A percentile compares a stretch with the other conserved stretches of the same genome.
These are phyloP conservation scores for Epinephelus malabaricus DNA, from an alignment of 2,797 vertebrate genomes.

Conservation along the genomic window DNA sequence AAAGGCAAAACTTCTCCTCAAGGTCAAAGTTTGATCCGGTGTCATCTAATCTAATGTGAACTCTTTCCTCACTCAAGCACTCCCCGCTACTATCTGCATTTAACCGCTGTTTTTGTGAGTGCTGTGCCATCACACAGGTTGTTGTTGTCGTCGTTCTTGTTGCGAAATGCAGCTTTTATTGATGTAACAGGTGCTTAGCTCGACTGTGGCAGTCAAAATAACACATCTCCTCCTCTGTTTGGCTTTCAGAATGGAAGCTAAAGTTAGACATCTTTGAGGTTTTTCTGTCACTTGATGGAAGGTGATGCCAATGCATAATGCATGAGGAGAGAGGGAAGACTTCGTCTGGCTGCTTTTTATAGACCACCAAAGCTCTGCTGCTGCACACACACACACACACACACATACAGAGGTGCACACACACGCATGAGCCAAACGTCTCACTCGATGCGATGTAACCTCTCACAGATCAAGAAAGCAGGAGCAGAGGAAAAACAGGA, in stretches of 20 bases:
- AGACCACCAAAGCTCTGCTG: conserved; percentile 82
- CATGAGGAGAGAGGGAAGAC: conserved; percentile 96
- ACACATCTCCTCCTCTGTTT: conserved; percentile 76
- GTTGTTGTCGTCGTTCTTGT: conserved; percentile 61
- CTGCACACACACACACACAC: conserved; percentile 43
- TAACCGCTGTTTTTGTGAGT: conserved; percentile 52
- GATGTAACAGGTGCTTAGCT: conserved; percentile 88
- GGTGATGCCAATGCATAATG: conserved; percentile 96
- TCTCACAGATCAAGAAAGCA: conserved; percentile 82
- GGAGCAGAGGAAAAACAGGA: conserved; percentile 82
- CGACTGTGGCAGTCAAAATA: conserved; percentile 80
- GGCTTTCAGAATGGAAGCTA: conserved; percentile 85
- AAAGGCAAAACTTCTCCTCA: conserved; percentile 36
- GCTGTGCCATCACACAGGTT: conserved; percentile 71
- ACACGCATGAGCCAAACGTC: conserved; percentile 48
- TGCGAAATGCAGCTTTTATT: conserved; percentile 80
- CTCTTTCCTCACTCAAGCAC: background rate
- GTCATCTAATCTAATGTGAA: conserved; percentile 41
- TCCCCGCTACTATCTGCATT: conserved; percentile 53
- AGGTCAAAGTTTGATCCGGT: conserved; percentile 59
- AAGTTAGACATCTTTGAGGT: conserved; percentile 96
- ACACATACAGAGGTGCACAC: conserved; percentile 14
- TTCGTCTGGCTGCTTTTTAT: conserved; percentile 97
- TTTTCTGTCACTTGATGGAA: conserved; percentile 92
- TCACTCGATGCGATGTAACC: conserved; percentile 85